phyloP scores from a whole-genome alignment of 2,797 vertebrate genomes.

The Rhabdomys pumilio region DNA sequence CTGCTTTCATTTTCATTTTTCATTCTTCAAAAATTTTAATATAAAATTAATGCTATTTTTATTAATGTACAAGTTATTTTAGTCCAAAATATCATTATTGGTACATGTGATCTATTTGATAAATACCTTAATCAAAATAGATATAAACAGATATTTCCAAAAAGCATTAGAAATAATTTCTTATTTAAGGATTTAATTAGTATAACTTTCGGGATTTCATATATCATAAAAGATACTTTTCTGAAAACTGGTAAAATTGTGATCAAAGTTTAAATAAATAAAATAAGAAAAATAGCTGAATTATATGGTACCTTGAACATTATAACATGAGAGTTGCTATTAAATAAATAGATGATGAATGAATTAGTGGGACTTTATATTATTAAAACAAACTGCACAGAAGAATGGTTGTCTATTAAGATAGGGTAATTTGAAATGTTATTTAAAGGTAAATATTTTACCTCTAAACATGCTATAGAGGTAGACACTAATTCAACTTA shows the following conservation, averaged over 20 bases:
- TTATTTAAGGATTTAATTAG: not conserved
- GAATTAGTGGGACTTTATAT: not conserved
- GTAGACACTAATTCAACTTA: not conserved
- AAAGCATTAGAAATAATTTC: slow-evolving; percentile 19
- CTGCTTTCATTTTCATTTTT: not conserved
- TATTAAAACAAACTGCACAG: not conserved
- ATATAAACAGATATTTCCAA: not conserved
- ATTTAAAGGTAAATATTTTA: not conserved
- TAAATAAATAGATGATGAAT: not conserved
- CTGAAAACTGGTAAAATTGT: not conserved
- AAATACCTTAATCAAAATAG: not conserved
- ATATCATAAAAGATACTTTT: not conserved
- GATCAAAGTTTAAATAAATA: not conserved
- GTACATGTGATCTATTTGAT: not conserved
- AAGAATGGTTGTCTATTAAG: not conserved
- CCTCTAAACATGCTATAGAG: not conserved
- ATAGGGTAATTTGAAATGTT: not conserved
- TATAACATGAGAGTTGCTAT: not conserved
- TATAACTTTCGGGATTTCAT: not conserved
- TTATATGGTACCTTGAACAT: not conserved
- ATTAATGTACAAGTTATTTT: not conserved
- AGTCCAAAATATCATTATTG: not conserved
- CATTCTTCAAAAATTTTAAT: not conserved
- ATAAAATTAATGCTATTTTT: not conserved
- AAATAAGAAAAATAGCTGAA: not conserved